Evolutionary conservation across 1,140 invertebrate species (phyloP), one percentile per base, ranked within the genome.

Genomic region (Frieseomelitta varia): DNA sequence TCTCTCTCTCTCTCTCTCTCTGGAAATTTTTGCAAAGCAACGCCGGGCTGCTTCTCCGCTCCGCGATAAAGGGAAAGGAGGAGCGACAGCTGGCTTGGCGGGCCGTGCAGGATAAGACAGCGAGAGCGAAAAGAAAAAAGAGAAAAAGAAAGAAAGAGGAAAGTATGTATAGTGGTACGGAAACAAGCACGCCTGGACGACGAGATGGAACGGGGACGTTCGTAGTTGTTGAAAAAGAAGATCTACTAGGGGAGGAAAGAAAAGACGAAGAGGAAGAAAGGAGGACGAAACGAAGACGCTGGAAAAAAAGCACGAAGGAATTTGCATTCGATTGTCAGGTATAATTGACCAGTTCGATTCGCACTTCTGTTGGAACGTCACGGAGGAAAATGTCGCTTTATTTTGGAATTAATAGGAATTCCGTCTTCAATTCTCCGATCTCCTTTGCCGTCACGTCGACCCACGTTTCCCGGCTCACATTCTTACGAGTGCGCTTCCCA

Each of bases 341-440:
- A 69, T 78, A 83, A 83, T 83, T 83, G 75, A 83, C 74, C 65
- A 56, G 55, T 78, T 83, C 81, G 74, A 83, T 83, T 83, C 81
- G 55, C 81, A 30, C 73, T 55, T 58, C 65, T 68, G 78, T 83
- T 83, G 65, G 61, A 83, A 61, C 81, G 65, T 78, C 65, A 53
- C 81, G n/a, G 19, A 30, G 65, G 55, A 71, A 61, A 78, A 61
- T 83, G 81, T 83, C 81, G 81, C 81, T 78, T 78, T 83, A 83
- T 83, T n/a, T 83, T 83, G 27, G 74, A 78, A 78, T 83, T 83
- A 83, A 83, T 69, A 78, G 81, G 81, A 83, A 83, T 83, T 78
- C 81, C 65, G 74, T 71, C 65, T 47, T 27, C 24, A 12, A 61
- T 19, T 14, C 11, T 56, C 19, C 55, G 15, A 19, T 56, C 15